phyloP scores from a whole-genome alignment of 2,888 invertebrate genomes.

The Ganaspis brasiliensis region DNA sequence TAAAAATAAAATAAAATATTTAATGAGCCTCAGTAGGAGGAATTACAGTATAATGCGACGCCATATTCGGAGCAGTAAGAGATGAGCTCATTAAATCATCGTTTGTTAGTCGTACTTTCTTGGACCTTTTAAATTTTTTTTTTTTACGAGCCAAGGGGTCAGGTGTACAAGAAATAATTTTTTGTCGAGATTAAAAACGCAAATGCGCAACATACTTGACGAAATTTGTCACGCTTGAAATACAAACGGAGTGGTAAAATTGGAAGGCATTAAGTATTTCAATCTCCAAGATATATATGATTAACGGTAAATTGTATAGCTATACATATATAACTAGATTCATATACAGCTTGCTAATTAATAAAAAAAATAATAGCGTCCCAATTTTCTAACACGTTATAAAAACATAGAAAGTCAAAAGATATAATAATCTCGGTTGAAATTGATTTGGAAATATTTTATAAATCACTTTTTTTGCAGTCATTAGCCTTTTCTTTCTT shows the following conservation, averaged over 20 bases:
- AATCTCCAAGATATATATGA: too few species aligned
- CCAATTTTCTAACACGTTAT: neutral
- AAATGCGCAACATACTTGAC: constrained; percentile 18
- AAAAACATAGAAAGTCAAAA: neutral
- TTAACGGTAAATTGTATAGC: constrained; percentile 1
- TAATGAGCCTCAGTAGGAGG: constrained; percentile 21
- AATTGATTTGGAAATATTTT: neutral
- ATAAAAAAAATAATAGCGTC: neutral
- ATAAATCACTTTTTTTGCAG: constrained; percentile 2
- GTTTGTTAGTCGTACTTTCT: constrained; percentile 24
- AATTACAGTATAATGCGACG: constrained; percentile 30
- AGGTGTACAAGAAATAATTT: constrained; percentile 22
- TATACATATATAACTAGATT: too few species aligned
- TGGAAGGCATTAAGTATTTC: too few species aligned
- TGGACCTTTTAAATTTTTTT: constrained; percentile 3
- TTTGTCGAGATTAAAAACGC: constrained; percentile 14
- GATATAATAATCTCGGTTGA: neutral
- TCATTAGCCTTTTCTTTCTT: neutral
- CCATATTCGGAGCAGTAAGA: constrained; percentile 17
- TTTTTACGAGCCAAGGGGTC: constrained; percentile 6
- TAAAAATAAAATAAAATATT: constrained; percentile 18
- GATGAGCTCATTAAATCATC: constrained; percentile 38
- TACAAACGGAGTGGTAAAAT: neutral
- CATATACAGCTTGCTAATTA: too few species aligned
- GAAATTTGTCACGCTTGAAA: constrained; percentile 9